phyloP scores from a whole-genome alignment of 2,888 invertebrate species.

The Automeris io region DNA sequence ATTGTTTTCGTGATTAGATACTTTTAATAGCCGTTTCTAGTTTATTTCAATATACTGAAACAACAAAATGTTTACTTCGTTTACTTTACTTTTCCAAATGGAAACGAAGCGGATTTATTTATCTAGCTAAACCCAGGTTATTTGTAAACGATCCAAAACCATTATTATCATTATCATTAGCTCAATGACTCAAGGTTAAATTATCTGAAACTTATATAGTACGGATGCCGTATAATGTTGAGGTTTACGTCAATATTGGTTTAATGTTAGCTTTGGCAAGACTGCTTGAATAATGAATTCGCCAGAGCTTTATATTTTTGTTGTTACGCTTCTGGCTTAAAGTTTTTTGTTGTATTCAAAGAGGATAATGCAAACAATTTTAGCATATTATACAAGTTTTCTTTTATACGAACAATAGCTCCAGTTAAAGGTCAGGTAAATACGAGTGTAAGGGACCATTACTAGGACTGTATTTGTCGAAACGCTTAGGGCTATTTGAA shows the following conservation, averaged over 20 bases:
- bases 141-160: background rate
- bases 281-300: conserved; percentile 21
- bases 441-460: too few species aligned
- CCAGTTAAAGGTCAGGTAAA: too few species aligned
- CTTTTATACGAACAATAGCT: too few species aligned
- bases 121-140: background rate
- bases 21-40: too few species aligned
- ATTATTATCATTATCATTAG: conserved; percentile 4
- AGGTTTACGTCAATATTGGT: conserved; percentile 23
- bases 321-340: conserved; percentile 1
- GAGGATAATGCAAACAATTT: too few species aligned
- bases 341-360: background rate
- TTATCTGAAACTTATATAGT: conserved; percentile 8
- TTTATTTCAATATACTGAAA: too few species aligned
- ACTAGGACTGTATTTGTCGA: too few species aligned
- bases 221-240: conserved; percentile 10
- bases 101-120: background rate
- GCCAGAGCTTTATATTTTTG: conserved; percentile 12
- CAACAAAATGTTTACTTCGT: too few species aligned
- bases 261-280: conserved; percentile 16
- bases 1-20: too few species aligned
- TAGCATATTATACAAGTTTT: too few species aligned
- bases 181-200: conserved; percentile 4
- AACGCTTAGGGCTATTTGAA: too few species aligned
- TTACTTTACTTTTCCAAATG: too few species aligned